Conservation (phyloP, 2,888 invertebrate species). For the Hypomecis punctinalis region DNA sequence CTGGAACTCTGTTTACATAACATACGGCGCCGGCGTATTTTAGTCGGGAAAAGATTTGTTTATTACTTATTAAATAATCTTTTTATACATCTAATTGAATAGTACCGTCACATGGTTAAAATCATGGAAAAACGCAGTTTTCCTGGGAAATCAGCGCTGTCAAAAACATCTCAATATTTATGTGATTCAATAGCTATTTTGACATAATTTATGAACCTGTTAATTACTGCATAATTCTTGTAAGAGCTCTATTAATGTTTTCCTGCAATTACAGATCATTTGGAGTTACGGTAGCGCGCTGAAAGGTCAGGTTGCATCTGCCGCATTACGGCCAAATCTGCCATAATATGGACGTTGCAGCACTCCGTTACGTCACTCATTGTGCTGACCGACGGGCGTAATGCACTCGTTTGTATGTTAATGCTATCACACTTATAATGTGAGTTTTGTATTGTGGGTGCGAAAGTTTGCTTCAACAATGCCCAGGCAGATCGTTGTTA, state of each 20-base stretch:
- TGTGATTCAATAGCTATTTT: too few species aligned
- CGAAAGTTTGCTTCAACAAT: neutral
- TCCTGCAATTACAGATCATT: conserved; percentile 23
- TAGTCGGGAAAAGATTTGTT: too few species aligned
- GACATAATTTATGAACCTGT: neutral
- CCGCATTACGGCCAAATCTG: conserved; percentile 15
- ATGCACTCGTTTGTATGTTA: conserved; percentile 35
- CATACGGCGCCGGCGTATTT: too few species aligned
- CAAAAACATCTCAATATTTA: too few species aligned
- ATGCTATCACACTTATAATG: conserved; percentile 14
- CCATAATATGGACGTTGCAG: conserved; percentile 13
- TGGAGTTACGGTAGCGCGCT: conserved; percentile 15
- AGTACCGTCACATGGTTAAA: too few species aligned
- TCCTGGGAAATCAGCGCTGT: too few species aligned
- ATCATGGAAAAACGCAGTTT: too few species aligned
- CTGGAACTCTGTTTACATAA: too few species aligned
- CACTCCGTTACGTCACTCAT: conserved; percentile 21
- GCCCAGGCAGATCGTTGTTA: neutral
- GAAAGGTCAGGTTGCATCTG: conserved; percentile 33
- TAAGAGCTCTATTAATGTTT: conserved; percentile 4
- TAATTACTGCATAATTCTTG: conserved; percentile 15
- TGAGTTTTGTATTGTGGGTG: neutral
- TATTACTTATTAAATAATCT: too few species aligned
- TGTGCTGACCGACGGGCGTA: conserved; percentile 24
- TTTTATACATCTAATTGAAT: too few species aligned